These are phyloP conservation scores for Bellardia bayeri DNA, from an alignment of 2,888 invertebrate species.

Conservation along the genomic window DNA sequence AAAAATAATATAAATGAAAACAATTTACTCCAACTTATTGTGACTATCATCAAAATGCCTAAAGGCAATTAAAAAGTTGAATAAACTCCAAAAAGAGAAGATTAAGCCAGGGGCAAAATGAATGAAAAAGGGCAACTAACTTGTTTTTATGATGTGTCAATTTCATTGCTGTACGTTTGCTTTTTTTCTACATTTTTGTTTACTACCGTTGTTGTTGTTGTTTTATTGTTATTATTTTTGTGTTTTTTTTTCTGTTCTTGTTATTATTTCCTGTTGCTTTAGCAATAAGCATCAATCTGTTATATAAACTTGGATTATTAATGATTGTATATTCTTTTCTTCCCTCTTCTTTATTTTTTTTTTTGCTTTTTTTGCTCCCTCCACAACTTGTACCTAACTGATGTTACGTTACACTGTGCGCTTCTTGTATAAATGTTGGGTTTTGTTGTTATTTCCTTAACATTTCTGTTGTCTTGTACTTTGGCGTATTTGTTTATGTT, in stretches of 20 bases:
- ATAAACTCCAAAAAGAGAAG: not conserved
- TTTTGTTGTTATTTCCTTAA: constrained; percentile 37
- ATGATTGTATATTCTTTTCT: constrained; percentile 69
- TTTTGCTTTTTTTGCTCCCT: constrained; percentile 9
- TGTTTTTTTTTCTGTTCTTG: constrained; percentile 6
- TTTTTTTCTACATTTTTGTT: constrained; percentile 8
- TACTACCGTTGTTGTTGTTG: not conserved
- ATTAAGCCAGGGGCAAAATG: constrained; percentile 6
- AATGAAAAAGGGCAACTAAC: constrained; percentile 27
- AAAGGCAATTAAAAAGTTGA: constrained; percentile 18
- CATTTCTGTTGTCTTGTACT: not conserved
- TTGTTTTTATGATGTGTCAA: constrained; percentile 70
- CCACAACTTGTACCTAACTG: not conserved
- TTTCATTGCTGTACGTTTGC: constrained; percentile 58
- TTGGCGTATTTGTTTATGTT: constrained; percentile 71
- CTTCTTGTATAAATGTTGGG: constrained; percentile 36
- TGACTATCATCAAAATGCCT: constrained; percentile 16
- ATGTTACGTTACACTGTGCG: constrained; percentile 1
- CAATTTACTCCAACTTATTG: constrained; percentile 9
- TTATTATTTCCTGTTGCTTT: constrained; percentile 72
- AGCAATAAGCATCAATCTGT: constrained; percentile 73
- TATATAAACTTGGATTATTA: constrained; percentile 73
- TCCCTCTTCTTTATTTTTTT: constrained; percentile 27
- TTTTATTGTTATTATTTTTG: constrained; percentile 34
- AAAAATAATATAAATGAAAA: not conserved